A percentile compares a stretch with the other conserved stretches of the same genome.
These are phyloP conservation scores for Tipula lateralis DNA, from an alignment of 2,888 invertebrate species.

Conservation along the genomic window DNA sequence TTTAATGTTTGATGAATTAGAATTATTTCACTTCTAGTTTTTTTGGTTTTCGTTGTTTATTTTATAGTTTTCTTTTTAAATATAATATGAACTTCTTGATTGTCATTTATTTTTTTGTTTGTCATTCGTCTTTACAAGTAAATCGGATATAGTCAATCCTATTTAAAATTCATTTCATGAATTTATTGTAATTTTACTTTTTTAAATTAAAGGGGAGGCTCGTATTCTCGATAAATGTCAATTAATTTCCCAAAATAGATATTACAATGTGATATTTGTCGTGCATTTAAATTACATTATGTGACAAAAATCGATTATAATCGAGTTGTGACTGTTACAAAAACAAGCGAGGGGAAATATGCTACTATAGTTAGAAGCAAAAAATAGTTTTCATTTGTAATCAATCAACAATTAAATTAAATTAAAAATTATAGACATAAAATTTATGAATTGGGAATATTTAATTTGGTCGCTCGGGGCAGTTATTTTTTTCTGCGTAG, in stretches of 20 bases:
- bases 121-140: neutral
- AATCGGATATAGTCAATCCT: neutral
- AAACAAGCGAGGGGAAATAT: neutral
- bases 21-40: neutral
- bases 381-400: neutral
- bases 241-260: neutral
- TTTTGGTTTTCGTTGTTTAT: neutral
- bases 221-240: neutral
- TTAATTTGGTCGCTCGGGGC: neutral
- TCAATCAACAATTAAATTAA: neutral
- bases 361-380: neutral
- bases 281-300: neutral
- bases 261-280: neutral
- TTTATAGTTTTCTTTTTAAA: neutral
- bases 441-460: neutral
- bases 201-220: neutral
- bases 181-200: neutral
- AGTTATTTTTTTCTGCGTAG: neutral
- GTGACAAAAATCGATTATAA: constrained; percentile 1
- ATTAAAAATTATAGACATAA: neutral
- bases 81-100: neutral
- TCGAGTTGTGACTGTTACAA: neutral
- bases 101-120: neutral
- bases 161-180: neutral
- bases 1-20: neutral